phyloP scores from a whole-genome alignment of 1,140 invertebrate species.

The Ylistrum balloti region DNA sequence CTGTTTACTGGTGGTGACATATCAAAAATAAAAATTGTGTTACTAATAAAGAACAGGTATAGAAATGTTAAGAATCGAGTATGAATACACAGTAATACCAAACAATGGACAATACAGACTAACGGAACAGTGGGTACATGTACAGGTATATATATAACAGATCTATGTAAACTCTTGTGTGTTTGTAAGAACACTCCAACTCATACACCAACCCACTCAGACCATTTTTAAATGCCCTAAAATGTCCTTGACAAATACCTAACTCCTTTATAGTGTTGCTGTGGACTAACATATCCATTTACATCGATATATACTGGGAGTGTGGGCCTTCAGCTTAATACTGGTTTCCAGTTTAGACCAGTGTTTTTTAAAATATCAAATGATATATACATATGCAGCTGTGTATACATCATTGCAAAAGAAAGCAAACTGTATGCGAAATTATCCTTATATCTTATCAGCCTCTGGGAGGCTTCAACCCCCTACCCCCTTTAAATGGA shows the following conservation, averaged over 20 bases:
- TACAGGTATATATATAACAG: background rate
- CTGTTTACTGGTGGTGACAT: background rate
- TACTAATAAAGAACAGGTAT: background rate
- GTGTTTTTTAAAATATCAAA: no score
- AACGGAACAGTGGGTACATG: background rate
- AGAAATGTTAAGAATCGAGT: background rate
- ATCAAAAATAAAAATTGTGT: background rate
- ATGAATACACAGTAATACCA: background rate
- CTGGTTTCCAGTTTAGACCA: no score
- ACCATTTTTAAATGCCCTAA: background rate
- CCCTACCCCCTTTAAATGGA: no score
- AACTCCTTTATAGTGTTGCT: background rate
- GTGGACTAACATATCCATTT: background rate
- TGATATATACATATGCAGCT: no score
- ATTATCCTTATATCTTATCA: no score
- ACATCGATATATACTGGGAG: background rate
- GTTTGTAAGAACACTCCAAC: background rate
- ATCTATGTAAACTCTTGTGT: conserved; percentile 15
- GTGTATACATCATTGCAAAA: no score
- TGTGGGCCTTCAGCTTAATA: no score
- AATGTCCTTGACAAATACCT: background rate
- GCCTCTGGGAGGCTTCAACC: no score
- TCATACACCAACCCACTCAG: background rate
- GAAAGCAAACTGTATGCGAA: no score
- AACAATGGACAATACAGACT: background rate